Conservation (phyloP, 2,888 invertebrate genomes). For the Caenorhabditis parvicauda region DNA sequence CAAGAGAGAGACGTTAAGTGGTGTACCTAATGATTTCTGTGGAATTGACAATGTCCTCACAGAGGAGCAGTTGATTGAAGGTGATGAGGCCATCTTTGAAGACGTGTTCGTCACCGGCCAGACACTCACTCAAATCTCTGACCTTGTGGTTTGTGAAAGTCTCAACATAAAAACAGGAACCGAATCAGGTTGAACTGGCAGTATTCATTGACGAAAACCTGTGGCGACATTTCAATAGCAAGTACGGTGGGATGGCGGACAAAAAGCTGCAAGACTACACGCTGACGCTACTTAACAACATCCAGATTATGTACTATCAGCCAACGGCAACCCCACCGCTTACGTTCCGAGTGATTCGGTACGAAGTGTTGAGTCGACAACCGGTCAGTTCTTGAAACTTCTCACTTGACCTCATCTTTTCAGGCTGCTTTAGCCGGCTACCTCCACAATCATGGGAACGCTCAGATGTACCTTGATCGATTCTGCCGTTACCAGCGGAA, state of each 20-base stretch:
- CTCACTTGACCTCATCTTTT: conserved; percentile 7
- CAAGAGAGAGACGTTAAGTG: conserved; percentile 44
- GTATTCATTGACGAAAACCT: conserved; percentile 60
- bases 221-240: conserved; percentile 60
- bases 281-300: conserved; percentile 62
- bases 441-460: conserved; percentile 60
- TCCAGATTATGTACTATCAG: conserved; percentile 63
- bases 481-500: conserved; percentile 61
- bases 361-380: conserved; percentile 59
- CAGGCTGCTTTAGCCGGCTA: conserved; percentile 57
- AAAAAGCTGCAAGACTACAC: conserved; percentile 57
- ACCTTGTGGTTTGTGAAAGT: conserved; percentile 39
- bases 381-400: conserved; percentile 41
- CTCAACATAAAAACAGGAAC: neutral
- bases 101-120: conserved; percentile 61
- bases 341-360: conserved; percentile 59
- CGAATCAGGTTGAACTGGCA: conserved; percentile 58
- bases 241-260: conserved; percentile 54
- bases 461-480: conserved; percentile 58
- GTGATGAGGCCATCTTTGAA: conserved; percentile 59
- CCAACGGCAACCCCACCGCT: conserved; percentile 58
- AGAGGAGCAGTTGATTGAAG: conserved; percentile 56
- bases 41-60: conserved; percentile 58
- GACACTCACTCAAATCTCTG: conserved; percentile 48
- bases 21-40: conserved; percentile 52